Base-by-base conservation (phyloP, 2,888 invertebrate genomes). In the Axea sp. region DNA sequence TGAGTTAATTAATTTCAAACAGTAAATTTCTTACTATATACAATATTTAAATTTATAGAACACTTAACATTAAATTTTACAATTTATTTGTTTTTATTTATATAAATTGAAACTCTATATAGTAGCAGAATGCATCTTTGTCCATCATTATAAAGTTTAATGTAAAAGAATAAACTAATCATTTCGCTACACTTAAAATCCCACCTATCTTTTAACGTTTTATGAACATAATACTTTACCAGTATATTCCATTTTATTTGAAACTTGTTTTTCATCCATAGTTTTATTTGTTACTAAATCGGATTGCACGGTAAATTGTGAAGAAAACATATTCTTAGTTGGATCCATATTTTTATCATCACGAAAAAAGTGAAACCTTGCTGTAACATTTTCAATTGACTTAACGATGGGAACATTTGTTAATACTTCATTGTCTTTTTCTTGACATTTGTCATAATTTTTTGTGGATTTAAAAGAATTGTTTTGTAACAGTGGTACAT, bases 391-490 rank as follows among this genome's bases (percentile, higher is more conserved):
- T 33, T 49, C 49, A n/a, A 33, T 9, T 7, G 49, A 49, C 14
- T 19, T 49, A 30, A 49, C 22, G 12, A 49, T n/a, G n/a, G 49
- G 49, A 8, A 28, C 9, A 28, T 28, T 28, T 28, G 2, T 28
- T 7, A 6, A 7, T 6, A 7, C 1, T 24, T 6, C 24, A 19
- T 19, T 19, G 7, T 24, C 24, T 24, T 24, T 24, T 24, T 5
- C 3, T 6, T 5, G 11, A 17, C 8, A 0, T 47, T 30, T 30
- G 31, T 31, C 2, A 11, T 1, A 5, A n/a, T 33, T 24, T 11
- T 24, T 51, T 8, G 1, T 2, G n/a, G 51, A 6, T 14, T 35
- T 35, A 1, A 33, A 15, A 15, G 33, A 33, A 0, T 33, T n/a
- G n/a, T 33, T 33, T 14, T 6, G 7, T 2, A 3, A 12, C 15